Evolutionary conservation across 1,140 invertebrate genomes (phyloP).

Genomic region (Lamellibrachia luymesi): DNA sequence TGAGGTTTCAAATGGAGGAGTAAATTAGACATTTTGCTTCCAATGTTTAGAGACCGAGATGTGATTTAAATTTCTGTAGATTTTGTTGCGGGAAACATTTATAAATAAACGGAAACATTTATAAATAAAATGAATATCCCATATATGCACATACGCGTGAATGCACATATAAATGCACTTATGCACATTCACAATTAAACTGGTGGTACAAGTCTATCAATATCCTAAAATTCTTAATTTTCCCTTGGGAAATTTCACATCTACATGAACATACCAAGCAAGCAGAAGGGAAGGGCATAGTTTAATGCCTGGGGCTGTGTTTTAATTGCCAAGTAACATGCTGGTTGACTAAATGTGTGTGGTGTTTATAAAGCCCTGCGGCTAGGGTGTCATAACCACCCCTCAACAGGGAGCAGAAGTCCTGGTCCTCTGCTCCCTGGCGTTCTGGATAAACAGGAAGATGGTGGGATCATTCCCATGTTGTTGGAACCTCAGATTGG

Average conservation of each 20-base stretch:
- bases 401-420: background rate
- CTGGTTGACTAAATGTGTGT: background rate
- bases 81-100: background rate
- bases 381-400: background rate
- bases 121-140: background rate
- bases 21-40: background rate
- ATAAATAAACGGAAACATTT: background rate
- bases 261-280: background rate
- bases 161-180: background rate
- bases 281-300: background rate
- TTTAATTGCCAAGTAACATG: constrained; percentile 4
- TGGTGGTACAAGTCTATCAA: background rate
- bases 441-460: background rate
- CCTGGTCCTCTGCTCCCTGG: background rate
- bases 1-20: background rate
- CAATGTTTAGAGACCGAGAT: background rate
- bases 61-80: background rate
- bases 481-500: background rate
- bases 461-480: background rate
- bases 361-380: background rate
- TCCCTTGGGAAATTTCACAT: background rate
- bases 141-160: background rate
- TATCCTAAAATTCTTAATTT: background rate
- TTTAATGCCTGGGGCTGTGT: background rate
- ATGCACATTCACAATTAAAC: background rate